phyloP scores from a whole-genome alignment of 2,113 vertebrate species.

The Galeopterus variegatus region DNA sequence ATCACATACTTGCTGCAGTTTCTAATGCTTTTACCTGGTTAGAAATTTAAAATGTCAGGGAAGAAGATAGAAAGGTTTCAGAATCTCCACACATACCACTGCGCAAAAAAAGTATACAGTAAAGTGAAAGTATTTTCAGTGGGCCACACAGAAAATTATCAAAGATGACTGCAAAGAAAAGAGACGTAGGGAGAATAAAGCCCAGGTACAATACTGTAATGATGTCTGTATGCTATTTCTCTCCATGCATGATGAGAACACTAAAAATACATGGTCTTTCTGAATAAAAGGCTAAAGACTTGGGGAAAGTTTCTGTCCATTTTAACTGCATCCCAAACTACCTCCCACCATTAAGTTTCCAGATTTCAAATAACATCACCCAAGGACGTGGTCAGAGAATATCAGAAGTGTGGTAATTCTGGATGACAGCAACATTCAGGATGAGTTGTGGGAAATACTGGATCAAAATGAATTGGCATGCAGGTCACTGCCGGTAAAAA shows the following conservation, averaged over 20 bases:
- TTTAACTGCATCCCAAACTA: not conserved
- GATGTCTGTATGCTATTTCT: not conserved
- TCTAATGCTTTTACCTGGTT: not conserved
- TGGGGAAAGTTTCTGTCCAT: not conserved
- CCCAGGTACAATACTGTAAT: not conserved
- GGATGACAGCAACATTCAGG: not conserved
- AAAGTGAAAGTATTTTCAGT: not conserved
- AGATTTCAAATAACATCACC: not conserved
- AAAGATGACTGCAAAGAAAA: slow-evolving; percentile 25
- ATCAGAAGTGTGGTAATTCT: not conserved
- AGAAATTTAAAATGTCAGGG: not conserved
- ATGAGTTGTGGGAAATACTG: not conserved
- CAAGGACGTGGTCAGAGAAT: not conserved
- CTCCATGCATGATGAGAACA: not conserved
- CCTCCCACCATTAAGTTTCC: not conserved
- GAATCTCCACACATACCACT: not conserved
- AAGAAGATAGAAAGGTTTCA: not conserved
- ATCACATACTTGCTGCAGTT: not conserved
- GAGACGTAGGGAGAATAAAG: not conserved
- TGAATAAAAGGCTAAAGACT: not conserved
- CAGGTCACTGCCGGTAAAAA: not conserved
- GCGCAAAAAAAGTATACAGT: not conserved
- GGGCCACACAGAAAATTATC: not conserved
- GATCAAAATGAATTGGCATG: not conserved
- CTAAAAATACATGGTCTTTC: not conserved